Conservation (phyloP, 1,140 invertebrate genomes). For the Tenebrio molitor region DNA sequence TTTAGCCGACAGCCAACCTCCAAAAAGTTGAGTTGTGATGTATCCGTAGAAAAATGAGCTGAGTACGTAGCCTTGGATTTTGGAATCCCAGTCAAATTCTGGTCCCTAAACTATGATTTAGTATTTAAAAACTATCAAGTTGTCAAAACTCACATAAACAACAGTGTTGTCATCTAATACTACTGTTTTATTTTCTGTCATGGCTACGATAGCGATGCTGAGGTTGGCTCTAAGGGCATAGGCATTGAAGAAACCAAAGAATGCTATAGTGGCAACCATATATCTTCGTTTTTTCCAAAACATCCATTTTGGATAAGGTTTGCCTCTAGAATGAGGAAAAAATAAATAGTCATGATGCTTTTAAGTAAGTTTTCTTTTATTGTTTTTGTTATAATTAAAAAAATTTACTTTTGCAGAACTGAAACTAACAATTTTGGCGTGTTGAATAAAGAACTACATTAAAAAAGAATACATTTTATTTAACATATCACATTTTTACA, state of each 20-base stretch:
- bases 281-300: slow-evolving; percentile 81
- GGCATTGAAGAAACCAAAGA: slow-evolving; percentile 90
- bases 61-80: slow-evolving; percentile 82
- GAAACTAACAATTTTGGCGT: too few relatives aligned
- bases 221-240: slow-evolving; percentile 91
- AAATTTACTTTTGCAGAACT: too few relatives aligned
- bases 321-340: too few relatives aligned
- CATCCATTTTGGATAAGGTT: slow-evolving; percentile 67
- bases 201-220: slow-evolving; percentile 90
- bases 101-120: slow-evolving; percentile 22
- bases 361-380: too few relatives aligned
- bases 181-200: slow-evolving; percentile 80
- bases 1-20: slow-evolving; percentile 69
- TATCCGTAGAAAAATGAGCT: slow-evolving; percentile 91
- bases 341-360: too few relatives aligned
- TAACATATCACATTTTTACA: too few relatives aligned
- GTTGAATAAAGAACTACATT: too few relatives aligned
- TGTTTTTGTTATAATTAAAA: too few relatives aligned
- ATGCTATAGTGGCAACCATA: slow-evolving; percentile 82
- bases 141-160: slow-evolving; percentile 67
- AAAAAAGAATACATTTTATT: too few relatives aligned
- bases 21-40: slow-evolving; percentile 77
- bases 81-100: slow-evolving; percentile 86
- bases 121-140: too few relatives aligned
- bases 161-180: too few relatives aligned